Conservation (phyloP, 2,888 invertebrate genomes). For the Volucella inflata region DNA sequence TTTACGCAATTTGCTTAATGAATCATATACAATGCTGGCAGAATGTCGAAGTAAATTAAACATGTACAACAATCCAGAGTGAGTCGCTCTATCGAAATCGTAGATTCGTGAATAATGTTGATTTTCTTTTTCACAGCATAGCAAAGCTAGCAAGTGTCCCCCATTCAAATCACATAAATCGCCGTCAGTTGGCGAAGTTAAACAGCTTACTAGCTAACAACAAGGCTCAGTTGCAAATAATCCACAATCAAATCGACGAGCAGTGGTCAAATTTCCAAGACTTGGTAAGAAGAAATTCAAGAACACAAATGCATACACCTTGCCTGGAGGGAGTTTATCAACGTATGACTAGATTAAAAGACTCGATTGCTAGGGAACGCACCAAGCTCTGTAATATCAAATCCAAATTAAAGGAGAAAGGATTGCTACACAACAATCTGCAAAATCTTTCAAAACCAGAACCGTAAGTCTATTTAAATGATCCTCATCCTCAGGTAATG, state of each 20-base stretch:
- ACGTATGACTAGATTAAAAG: slow-evolving; percentile 90
- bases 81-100: slow-evolving; percentile 48
- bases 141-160: slow-evolving; percentile 79
- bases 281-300: slow-evolving; percentile 83
- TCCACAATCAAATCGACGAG: slow-evolving; percentile 89
- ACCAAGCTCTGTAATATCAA: slow-evolving; percentile 83
- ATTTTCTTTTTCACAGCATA: slow-evolving; percentile 76
- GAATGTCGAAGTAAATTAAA: slow-evolving; percentile 82
- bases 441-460: slow-evolving; percentile 65
- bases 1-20: slow-evolving; percentile 84
- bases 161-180: slow-evolving; percentile 80
- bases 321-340: slow-evolving; percentile 91
- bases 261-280: slow-evolving; percentile 89
- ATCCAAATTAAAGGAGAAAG: slow-evolving; percentile 80
- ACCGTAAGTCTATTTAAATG: slow-evolving; percentile 74
- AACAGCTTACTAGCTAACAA: slow-evolving; percentile 89
- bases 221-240: slow-evolving; percentile 89
- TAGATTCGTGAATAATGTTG: not conserved
- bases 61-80: slow-evolving; percentile 82
- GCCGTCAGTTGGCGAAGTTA: slow-evolving; percentile 87
- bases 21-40: slow-evolving; percentile 83
- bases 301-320: slow-evolving; percentile 84
- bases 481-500: not conserved
- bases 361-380: slow-evolving; percentile 87
- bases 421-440: slow-evolving; percentile 76